These are phyloP conservation scores for Agrypnia vestita DNA, from an alignment of 1,140 invertebrate genomes.

Conservation along the genomic window DNA sequence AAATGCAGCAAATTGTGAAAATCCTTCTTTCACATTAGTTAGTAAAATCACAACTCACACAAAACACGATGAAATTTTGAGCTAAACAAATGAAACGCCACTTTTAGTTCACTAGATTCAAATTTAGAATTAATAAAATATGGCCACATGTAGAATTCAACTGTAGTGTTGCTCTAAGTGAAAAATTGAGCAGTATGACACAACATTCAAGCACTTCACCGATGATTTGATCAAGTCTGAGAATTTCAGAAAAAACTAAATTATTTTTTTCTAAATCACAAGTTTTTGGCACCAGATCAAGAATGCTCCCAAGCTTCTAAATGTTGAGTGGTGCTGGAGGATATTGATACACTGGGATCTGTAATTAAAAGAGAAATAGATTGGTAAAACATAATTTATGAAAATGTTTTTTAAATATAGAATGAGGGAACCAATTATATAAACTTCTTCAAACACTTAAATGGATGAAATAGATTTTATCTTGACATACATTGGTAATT, in stretches of 20 bases:
- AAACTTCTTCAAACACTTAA: too few species aligned
- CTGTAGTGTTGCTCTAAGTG: not conserved
- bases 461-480: too few species aligned
- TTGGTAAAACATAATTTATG: not conserved
- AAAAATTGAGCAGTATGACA: slow-evolving; percentile 10
- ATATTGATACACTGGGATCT: not conserved
- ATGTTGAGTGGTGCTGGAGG: not conserved
- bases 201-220: not conserved
- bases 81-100: too few species aligned
- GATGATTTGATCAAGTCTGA: not conserved
- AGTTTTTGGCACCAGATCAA: slow-evolving; percentile 17
- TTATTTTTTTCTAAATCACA: slow-evolving; percentile 8
- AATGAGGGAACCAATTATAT: too few species aligned
- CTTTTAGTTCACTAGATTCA: too few species aligned
- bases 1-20: too few species aligned
- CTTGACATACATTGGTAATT: too few species aligned
- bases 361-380: not conserved
- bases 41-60: too few species aligned
- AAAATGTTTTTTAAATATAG: not conserved
- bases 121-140: not conserved
- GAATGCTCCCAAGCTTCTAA: not conserved
- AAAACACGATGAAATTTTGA: too few species aligned
- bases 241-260: slow-evolving; percentile 1
- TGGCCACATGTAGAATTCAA: not conserved
- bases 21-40: too few species aligned